These are phyloP conservation scores for Probosciger aterrimus DNA, from an alignment of 2,113 vertebrate species.

Conservation along the genomic window DNA sequence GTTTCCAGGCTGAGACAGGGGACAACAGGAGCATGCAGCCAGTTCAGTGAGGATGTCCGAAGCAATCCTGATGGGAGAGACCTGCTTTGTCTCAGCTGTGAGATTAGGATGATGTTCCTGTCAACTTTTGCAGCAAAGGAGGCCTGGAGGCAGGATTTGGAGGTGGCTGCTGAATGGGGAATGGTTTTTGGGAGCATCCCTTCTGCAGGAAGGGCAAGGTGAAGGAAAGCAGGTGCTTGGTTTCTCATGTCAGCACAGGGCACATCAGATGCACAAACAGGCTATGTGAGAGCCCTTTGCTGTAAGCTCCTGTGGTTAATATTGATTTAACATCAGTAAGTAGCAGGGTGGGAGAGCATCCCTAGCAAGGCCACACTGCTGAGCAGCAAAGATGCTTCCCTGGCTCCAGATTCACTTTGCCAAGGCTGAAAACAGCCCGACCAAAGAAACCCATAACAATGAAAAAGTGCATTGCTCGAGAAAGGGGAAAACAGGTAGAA, in stretches of 20 bases:
- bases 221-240: neutral
- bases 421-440: neutral
- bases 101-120: neutral
- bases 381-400: neutral
- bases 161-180: neutral
- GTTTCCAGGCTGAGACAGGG: neutral
- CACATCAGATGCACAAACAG: neutral
- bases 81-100: neutral
- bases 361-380: neutral
- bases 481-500: neutral
- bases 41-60: neutral
- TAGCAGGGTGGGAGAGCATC: neutral
- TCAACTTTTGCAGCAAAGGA: neutral
- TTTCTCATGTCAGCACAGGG: neutral
- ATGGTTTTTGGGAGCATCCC: neutral
- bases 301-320: neutral
- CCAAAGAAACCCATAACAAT: neutral
- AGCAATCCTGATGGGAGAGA: neutral
- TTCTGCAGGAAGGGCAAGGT: neutral
- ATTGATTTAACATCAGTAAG: neutral
- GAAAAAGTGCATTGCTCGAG: neutral
- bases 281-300: neutral
- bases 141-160: neutral
- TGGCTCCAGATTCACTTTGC: neutral
- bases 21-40: neutral